Evolutionary conservation across 2,797 vertebrate genomes (phyloP).

Genomic region (Eidolon dupreanum): DNA sequence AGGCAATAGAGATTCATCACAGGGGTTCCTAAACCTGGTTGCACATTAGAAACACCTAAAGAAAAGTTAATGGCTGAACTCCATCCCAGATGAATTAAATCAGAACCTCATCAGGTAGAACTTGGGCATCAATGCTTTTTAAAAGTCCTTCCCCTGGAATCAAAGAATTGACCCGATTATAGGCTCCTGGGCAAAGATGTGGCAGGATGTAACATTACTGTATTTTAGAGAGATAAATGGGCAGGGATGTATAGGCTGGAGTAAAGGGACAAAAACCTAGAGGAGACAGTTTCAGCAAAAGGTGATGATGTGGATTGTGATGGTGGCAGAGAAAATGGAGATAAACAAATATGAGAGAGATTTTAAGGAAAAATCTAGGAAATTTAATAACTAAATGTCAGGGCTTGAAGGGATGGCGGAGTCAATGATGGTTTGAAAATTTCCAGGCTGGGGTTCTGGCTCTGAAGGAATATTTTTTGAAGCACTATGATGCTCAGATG

Average conservation of each 20-base stretch:
- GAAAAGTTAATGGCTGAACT: not conserved
- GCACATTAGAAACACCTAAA: not conserved
- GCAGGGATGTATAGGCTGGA: not conserved
- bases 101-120: slow-evolving; percentile 2
- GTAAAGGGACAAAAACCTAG: not conserved
- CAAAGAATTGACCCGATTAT: not conserved
- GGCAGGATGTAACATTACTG: not conserved
- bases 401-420: not conserved
- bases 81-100: not conserved
- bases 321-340: not conserved
- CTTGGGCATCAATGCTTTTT: not conserved
- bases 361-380: not conserved
- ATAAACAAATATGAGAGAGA: not conserved
- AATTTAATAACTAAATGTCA: not conserved
- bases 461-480: slow-evolving; percentile 4
- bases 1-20: not conserved
- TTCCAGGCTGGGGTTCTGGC: not conserved
- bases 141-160: not conserved
- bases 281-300: not conserved
- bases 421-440: not conserved
- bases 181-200: not conserved
- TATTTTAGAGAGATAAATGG: slow-evolving; percentile 1
- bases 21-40: not conserved
- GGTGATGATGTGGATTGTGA: not conserved
- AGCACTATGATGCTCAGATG: not conserved